phyloP scores from a whole-genome alignment of 2,888 invertebrate species.

The Syritta pipiens region DNA sequence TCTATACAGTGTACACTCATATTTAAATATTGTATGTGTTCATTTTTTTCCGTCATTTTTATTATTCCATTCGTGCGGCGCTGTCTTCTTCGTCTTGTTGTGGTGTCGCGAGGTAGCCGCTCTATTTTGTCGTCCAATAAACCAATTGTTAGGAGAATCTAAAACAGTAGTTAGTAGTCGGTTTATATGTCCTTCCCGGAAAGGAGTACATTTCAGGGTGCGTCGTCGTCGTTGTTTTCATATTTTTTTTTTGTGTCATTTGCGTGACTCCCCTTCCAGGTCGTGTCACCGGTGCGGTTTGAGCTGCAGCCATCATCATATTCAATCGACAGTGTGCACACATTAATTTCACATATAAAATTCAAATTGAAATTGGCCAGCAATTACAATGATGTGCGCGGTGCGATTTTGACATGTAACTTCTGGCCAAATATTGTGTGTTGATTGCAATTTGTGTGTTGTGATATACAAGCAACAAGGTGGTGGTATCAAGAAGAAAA shows the following conservation, averaged over 20 bases:
- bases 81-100: constrained; percentile 31
- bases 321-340: background rate
- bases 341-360: constrained; percentile 45
- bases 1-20: constrained; percentile 35
- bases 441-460: constrained; percentile 13
- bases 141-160: constrained; percentile 31
- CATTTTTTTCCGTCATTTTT: constrained; percentile 27
- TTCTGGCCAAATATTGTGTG: constrained; percentile 19
- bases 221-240: constrained; percentile 18
- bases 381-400: constrained; percentile 6
- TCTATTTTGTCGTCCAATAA: constrained; percentile 18
- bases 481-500: constrained; percentile 14
- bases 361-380: constrained; percentile 29
- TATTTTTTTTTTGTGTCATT: background rate
- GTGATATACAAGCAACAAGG: constrained; percentile 42
- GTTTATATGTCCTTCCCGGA: constrained; percentile 37
- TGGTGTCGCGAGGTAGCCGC: constrained; percentile 20
- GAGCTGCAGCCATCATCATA: background rate
- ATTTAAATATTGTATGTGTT: constrained; percentile 51
- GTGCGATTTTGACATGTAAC: constrained; percentile 46
- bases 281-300: background rate
- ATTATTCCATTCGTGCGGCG: constrained; percentile 49
- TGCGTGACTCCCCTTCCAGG: too few species aligned
- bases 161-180: constrained; percentile 27
- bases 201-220: constrained; percentile 45